Percentiles rank a stretch among this genome's conserved stretches.
Evolutionary conservation across 1,140 invertebrate species (phyloP).

Genomic region (Scaptomyza montana): DNA sequence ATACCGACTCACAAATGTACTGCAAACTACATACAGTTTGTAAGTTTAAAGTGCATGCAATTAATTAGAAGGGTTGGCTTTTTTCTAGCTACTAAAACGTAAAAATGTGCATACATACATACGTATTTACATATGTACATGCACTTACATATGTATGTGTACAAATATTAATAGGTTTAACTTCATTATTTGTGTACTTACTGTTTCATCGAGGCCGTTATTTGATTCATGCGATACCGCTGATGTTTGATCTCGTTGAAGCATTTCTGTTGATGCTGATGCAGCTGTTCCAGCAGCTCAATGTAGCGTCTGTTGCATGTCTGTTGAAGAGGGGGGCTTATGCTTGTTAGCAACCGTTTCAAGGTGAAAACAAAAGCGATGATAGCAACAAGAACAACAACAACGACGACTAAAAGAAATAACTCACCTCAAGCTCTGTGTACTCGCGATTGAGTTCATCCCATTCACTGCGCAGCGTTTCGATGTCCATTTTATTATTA

Average conservation of each 20-base stretch:
- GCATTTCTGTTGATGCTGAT: conserved; percentile 93
- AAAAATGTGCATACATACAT: background rate
- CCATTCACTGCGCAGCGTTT: conserved; percentile 86
- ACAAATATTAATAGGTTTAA: background rate
- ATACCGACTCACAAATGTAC: background rate
- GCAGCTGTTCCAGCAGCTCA: conserved; percentile 92
- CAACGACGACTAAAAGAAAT: conserved; percentile 2
- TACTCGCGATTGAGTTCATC: conserved; percentile 88
- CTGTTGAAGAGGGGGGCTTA: conserved; percentile 75
- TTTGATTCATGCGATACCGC: conserved; percentile 93
- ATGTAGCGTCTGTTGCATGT: conserved; percentile 91
- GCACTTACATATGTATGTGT: background rate
- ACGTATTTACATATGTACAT: background rate
- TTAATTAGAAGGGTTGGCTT: conserved; percentile 20
- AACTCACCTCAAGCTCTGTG: conserved; percentile 86
- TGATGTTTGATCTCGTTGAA: conserved; percentile 94
- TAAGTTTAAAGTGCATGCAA: conserved; percentile 2
- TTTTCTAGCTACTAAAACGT: background rate
- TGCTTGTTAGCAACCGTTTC: conserved; percentile 51
- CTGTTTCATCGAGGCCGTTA: conserved; percentile 91
- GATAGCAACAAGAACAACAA: background rate
- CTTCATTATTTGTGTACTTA: conserved; percentile 81
- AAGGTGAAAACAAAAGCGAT: conserved; percentile 37
- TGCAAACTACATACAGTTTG: background rate
- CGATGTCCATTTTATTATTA: conserved; percentile 63